Evolutionary conservation across 2,797 vertebrate genomes (phyloP), one percentile per base, ranked within the genome.

Genomic region (Podargus strigoides): DNA sequence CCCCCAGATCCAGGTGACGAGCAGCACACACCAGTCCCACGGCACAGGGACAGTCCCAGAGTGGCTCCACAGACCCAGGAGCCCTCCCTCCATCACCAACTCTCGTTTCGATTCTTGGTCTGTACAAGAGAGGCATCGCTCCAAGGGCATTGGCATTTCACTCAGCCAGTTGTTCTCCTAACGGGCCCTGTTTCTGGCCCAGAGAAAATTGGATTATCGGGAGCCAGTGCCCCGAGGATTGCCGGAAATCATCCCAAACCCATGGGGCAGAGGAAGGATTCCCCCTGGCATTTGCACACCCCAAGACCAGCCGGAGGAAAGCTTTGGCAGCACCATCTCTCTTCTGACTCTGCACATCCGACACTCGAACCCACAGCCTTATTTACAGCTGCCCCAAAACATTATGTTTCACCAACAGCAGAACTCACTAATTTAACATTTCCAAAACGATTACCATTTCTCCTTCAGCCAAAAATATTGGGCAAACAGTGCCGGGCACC

Each of bases 401-500:
- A 0, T 12, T 37, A 16, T 7, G 44, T 19, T 47, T 63, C 79
- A 67, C 42, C 7, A 62, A 56, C n/a, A 44, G 86, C 87, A 91
- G 44, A 92, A 67, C 52, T 67, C 74, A 2, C 73, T 30, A n/a
- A 55, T 49, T 92, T 47, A 76, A 66, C 91, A 26, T 30, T 39
- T 85, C 74, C 32, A 59, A 47, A 92, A 79, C 22, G 11, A 82
- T 59, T 59, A 69, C 39, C 42, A 39, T 32, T 56, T 39, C n/a
- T 84, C 55, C 49, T 85, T 68, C 83, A 85, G 90, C 86, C 88
- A 90, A 66, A 93, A 75, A 68, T 39, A 93, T 3, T 9, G 59
- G 70, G 78, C 92, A 79, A 79, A 34, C 46, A 56, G 24, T 3
- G 41, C 85, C 2, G 18, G 92, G 87, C 92, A 92, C 52, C 75